These are phyloP conservation scores for Neuroterus valhalla DNA, from an alignment of 1,140 invertebrate genomes.

Conservation along the genomic window DNA sequence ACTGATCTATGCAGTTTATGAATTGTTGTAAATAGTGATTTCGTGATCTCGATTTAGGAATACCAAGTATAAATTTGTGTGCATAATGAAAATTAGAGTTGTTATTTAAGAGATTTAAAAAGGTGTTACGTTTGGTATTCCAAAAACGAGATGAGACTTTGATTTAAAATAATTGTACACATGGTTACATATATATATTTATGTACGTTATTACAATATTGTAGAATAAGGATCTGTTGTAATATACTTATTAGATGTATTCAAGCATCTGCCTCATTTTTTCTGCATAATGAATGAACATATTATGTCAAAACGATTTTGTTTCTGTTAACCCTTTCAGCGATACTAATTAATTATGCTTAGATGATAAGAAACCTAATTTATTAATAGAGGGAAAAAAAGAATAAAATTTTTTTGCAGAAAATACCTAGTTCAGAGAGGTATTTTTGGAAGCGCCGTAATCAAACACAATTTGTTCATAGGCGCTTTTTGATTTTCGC, in stretches of 20 bases:
- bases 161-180: conserved; percentile 30
- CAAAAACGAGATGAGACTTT: conserved; percentile 21
- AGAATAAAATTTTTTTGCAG: too few species aligned
- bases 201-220: conserved; percentile 22
- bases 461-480: too few species aligned
- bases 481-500: too few species aligned
- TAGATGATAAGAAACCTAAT: conserved; percentile 35
- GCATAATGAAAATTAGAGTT: background rate
- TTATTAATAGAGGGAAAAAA: conserved; percentile 13
- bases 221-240: conserved; percentile 36
- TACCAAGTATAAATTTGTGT: background rate
- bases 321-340: conserved; percentile 11
- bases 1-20: conserved; percentile 8
- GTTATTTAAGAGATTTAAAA: conserved; percentile 23
- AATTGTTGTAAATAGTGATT: background rate
- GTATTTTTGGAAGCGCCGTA: too few species aligned
- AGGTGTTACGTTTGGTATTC: conserved; percentile 21
- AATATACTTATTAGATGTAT: conserved; percentile 42
- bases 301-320: conserved; percentile 30
- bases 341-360: conserved; percentile 42
- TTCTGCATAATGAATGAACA: conserved; percentile 39
- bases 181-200: conserved; percentile 18
- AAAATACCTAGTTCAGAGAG: too few species aligned
- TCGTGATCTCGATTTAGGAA: conserved; percentile 20
- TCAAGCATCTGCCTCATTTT: conserved; percentile 44